Evolutionary conservation across 2,888 invertebrate genomes (phyloP), one percentile per base, ranked within the genome.

Genomic region (Helobdella robusta): DNA sequence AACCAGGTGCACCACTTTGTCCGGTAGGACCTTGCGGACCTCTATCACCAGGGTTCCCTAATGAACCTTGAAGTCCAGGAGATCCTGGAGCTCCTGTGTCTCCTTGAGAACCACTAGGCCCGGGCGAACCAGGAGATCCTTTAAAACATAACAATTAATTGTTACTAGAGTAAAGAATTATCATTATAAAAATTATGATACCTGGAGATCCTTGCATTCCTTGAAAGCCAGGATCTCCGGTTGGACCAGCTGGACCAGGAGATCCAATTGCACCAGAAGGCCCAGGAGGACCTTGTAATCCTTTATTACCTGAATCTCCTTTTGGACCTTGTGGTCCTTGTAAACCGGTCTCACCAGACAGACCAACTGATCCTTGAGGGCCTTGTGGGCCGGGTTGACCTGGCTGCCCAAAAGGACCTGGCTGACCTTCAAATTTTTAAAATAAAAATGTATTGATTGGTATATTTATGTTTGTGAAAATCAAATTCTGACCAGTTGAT

Each of bases 11-110:
- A 18, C 59, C 59, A 34, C 23, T 18, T 18, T 54, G 25, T 23
- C 54, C 54, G 4, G 11, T 6, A 23, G 23, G 23, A 62, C 75
- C 75, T 61, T 70, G 69, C 2, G 71, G 67, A 30, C 66, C 66
- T 46, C 46, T 34, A 18, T 25, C 32, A 48, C 66, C 66, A 40
- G 61, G n/a, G 5, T 30, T 3, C 18, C 54, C 54, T 11, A 54
- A 30, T 25, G 5, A 18, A 20, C 62, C 62, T 40, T 28, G 40
- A 40, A 23, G 35, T 64, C 69, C 63, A 30, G 59, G 20, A 48
- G 56, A 1, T 23, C 67, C 66, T 30, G 59, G 28, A 23, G 64
- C 66, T 58, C 64, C 73, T 69, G 1, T 83, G 79, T 62, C 59
- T 59, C 69, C 69, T 36, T 25, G 20, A 48, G 48, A 48, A 15